Base-by-base conservation (phyloP, 2,113 vertebrate species). In the Clarias gariepinus region DNA sequence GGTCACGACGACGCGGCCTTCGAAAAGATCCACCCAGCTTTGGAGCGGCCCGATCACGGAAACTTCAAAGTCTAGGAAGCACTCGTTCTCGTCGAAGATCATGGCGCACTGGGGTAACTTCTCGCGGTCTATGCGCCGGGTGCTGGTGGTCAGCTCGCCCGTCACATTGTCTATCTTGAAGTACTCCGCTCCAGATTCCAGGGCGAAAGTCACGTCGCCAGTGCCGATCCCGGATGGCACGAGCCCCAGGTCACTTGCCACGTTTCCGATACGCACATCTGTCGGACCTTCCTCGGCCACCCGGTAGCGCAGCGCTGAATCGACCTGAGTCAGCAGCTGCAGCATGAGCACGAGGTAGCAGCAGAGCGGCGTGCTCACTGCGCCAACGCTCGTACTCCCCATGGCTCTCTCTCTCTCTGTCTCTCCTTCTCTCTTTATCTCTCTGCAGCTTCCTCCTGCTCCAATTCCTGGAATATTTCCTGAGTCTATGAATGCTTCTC, bases 61-160 rank as follows among this genome's bases (percentile, higher is more conserved):
- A 91, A 99, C 97, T 90, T 99, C 98, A 91, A 99, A 99, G 96
- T 99, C 97, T 92, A 98, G 87, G 95, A 98, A 98, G 78, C 98
- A 98, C 93, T 99, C 98, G 21, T 98, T 99, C 90, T 99, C 98
- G 88, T 99, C 98, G 93, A 99, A 99, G 91, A 99, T 99, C 97
- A 98, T 98, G 95, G 99, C 97, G 92, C 98, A 99, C 95, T 98
- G 98, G 61, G 96, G 95, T 73, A 99, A 96, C 94, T 98, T 98
- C 93, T 99, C 98, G 36, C 98, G 94, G 96, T 98, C 98, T 47
- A 98, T 97, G 92, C 98, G 96, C 90, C 96, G 91, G 71, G 95
- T 94, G 81, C 96, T 96, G 3, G 98, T 99, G 71, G 97, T 98
- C 94, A 99, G 95, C 94, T 99, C 97, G 33, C 98, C 98, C 8